Evolutionary conservation across 2,797 vertebrate genomes (phyloP).

Genomic region (Oreochromis mossambicus): DNA sequence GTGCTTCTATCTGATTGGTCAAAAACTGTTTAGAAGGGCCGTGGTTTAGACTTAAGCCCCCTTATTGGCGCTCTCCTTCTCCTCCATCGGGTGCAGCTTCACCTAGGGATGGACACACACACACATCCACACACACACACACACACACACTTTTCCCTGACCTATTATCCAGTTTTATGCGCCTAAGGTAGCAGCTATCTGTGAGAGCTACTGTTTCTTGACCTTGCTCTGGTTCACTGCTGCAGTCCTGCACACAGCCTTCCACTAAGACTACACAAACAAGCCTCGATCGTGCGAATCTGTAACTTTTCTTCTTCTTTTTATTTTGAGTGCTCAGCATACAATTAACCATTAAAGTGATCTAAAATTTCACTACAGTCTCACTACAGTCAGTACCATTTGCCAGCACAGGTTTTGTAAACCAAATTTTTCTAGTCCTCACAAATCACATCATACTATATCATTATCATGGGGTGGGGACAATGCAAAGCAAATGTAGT

Average conservation of each 20-base stretch:
- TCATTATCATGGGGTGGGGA: not conserved
- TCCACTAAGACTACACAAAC: not conserved
- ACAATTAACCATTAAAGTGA: not conserved
- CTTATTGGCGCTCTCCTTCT: not conserved
- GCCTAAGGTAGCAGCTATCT: not conserved
- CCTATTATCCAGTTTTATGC: not conserved
- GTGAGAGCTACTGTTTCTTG: not conserved
- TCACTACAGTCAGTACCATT: not conserved
- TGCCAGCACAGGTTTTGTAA: not conserved
- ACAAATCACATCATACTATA: not conserved
- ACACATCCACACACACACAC: not conserved
- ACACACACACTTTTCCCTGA: not conserved
- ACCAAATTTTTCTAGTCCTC: not conserved
- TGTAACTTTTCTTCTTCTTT: not conserved
- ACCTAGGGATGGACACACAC: not conserved
- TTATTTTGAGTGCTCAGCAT: not conserved
- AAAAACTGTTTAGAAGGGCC: not conserved
- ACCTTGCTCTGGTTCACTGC: not conserved
- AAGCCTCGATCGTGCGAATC: rapidly evolving
- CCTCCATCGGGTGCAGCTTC: not conserved
- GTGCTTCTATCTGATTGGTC: not conserved
- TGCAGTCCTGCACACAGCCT: not conserved
- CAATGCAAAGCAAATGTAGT: not conserved
- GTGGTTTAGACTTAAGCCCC: not conserved
- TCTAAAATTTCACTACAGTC: not conserved